Conservation (phyloP, 2,888 invertebrate genomes). For the Eurytoma adleriae region DNA sequence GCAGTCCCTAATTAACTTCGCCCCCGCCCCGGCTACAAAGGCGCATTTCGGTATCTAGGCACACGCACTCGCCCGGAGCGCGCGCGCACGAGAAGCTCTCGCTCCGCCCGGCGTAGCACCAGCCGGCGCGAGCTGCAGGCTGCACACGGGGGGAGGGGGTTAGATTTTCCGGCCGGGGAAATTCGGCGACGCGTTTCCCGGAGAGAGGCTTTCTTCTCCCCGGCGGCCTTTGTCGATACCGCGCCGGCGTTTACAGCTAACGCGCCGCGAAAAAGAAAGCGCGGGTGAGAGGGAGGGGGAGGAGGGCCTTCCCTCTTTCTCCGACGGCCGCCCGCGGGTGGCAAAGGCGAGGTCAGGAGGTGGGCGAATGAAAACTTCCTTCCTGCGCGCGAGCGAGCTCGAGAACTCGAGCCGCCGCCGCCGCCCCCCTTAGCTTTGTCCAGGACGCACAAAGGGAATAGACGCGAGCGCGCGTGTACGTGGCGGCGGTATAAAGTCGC, state of each 20-base stretch:
- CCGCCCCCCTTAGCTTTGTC: conserved; percentile 48
- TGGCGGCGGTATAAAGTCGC: neutral
- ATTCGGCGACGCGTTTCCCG: conserved; percentile 40
- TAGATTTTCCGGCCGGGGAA: conserved; percentile 49
- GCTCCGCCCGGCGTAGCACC: neutral
- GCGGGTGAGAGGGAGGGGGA: too few relatives aligned
- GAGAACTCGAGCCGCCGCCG: conserved; percentile 41
- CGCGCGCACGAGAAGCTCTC: conserved; percentile 5
- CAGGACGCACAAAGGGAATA: conserved; percentile 58
- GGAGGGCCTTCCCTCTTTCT: neutral
- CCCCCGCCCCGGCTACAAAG: neutral
- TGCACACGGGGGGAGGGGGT: conserved; percentile 23
- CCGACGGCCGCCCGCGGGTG: neutral
- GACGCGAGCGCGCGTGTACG: conserved; percentile 13
- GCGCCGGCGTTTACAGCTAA: conserved; percentile 7
- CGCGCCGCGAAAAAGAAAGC: conserved; percentile 7
- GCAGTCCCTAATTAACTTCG: neutral
- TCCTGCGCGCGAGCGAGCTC: conserved; percentile 46
- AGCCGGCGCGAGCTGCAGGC: conserved; percentile 14
- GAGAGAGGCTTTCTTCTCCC: conserved; percentile 28
- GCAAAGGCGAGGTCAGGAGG: neutral
- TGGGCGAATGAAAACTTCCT: conserved; percentile 53
- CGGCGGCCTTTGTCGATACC: conserved; percentile 36
- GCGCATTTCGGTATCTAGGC: neutral
- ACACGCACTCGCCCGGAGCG: neutral